Percentiles rank a stretch among this genome's conserved stretches.
Evolutionary conservation across 2,888 invertebrate genomes (phyloP).

Genomic region (Drosophila robusta): DNA sequence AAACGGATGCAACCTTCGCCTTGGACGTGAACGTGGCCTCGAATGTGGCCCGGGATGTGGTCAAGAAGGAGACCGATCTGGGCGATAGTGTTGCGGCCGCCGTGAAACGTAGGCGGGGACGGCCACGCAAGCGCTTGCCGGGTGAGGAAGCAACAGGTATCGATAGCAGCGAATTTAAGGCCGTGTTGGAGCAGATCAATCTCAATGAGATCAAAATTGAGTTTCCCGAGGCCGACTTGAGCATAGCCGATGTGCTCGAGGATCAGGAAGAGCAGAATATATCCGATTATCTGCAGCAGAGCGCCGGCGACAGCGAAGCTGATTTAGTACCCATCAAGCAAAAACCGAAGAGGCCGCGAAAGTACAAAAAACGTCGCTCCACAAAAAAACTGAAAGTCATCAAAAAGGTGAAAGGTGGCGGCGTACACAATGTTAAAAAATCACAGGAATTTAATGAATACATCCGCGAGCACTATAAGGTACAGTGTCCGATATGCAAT

Average conservation of each 20-base stretch:
- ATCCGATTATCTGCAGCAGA: slow-evolving; percentile 33
- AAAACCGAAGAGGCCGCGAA: slow-evolving; percentile 14
- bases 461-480: slow-evolving; percentile 77
- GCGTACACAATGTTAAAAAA: slow-evolving; percentile 45
- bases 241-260: slow-evolving; percentile 63
- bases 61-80: slow-evolving; percentile 40
- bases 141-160: slow-evolving; percentile 27
- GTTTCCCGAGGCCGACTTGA: slow-evolving; percentile 61
- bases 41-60: neutral
- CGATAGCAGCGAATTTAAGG: slow-evolving; percentile 47
- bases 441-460: slow-evolving; percentile 77
- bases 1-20: too few species aligned
- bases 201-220: slow-evolving; percentile 69
- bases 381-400: slow-evolving; percentile 17
- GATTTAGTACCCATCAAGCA: neutral
- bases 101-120: slow-evolving; percentile 71
- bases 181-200: slow-evolving; percentile 64
- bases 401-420: slow-evolving; percentile 11
- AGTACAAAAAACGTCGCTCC: slow-evolving; percentile 24
- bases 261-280: slow-evolving; percentile 59
- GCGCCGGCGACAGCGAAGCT: slow-evolving; percentile 26
- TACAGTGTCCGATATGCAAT: slow-evolving; percentile 80
- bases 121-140: slow-evolving; percentile 45
- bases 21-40: neutral
- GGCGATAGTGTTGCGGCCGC: slow-evolving; percentile 57